Evolutionary conservation across 2,113 vertebrate genomes (phyloP), one percentile per base, ranked within the genome.

Genomic region (Chaenocephalus aceratus): DNA sequence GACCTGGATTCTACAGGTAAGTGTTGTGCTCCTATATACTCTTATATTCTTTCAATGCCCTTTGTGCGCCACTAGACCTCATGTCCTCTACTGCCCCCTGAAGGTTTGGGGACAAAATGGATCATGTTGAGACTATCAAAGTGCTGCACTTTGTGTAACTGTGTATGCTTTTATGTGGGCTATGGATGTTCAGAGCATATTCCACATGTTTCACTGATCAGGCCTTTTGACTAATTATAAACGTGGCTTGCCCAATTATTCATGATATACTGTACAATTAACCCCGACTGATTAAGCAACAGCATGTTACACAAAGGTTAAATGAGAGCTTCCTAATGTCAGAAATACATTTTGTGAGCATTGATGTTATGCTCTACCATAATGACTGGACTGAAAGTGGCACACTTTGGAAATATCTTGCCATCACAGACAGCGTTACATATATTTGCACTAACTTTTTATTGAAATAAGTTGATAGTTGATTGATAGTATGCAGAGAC

Each of bases 1-100:
- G 96, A 94, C 88, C 79, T 96, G 91, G 97, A 98, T 91, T 92
- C 96, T 84, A 88, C 96, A 77, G 97, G 97, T 98, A 96, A 94
- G 95, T 76, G 54, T 78, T 66, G 21, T 7, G 16, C 26, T 69
- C 13, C 1, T 23, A 5, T 16, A 23, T 30, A 12, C 36, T 34
- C 15, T 15, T 56, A 15, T 54, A 18, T 7, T 18, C 26, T 9
- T 41, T 7, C 44, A 13, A n/a, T 48, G 60, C 4, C 16, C 16
- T 56, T 34, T 36, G 9, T 36, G 13, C 60, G 14, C 18, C 54
- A 57, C 62, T 60, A 56, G 48, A 23, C 4, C 12, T 66, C 8
- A 18, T 52, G 58, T 46, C 7, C 61, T 58, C 15, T 75, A 51
- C 78, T 69, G 70, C 79, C 79, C 51, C 58, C 69, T 45, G 23